phyloP scores from a whole-genome alignment of 2,797 vertebrate species.

The Ctenosaura bakeri region DNA sequence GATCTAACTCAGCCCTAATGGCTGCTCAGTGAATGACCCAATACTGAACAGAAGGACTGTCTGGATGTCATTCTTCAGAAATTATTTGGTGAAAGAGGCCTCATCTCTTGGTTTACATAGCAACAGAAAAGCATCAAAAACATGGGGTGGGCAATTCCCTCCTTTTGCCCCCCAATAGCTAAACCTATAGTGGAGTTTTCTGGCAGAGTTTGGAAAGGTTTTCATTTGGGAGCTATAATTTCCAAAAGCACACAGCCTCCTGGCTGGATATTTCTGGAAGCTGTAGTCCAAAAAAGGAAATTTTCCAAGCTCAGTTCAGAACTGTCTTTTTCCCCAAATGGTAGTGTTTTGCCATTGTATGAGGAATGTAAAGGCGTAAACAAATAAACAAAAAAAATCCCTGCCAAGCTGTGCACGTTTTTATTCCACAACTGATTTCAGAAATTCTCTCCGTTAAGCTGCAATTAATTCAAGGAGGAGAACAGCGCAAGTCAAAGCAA shows the following conservation, averaged over 20 bases:
- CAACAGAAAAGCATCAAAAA: neutral
- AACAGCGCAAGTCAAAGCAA: neutral
- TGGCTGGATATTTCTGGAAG: neutral
- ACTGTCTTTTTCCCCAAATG: no score
- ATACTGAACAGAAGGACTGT: slow-evolving; percentile 21
- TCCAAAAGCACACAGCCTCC: no score
- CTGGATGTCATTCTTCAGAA: neutral
- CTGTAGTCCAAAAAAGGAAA: neutral
- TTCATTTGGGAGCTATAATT: no score
- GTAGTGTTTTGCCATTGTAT: neutral
- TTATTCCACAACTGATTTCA: neutral
- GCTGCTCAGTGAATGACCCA: slow-evolving; percentile 52
- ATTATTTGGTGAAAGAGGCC: neutral
- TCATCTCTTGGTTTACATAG: neutral
- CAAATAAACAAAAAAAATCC: neutral
- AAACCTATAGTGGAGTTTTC: no score
- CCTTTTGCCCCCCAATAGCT: no score
- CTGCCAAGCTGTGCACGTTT: neutral
- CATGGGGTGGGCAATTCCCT: no score
- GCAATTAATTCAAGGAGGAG: neutral
- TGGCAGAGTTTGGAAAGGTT: no score
- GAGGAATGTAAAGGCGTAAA: neutral
- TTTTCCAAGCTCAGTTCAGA: neutral
- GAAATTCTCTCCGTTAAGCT: neutral
- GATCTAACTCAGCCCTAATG: slow-evolving; percentile 50